A percentile compares a stretch with the other conserved stretches of the same genome.
phyloP scores from a whole-genome alignment of 1,140 invertebrate genomes.

The Dreissena rostriformis region DNA sequence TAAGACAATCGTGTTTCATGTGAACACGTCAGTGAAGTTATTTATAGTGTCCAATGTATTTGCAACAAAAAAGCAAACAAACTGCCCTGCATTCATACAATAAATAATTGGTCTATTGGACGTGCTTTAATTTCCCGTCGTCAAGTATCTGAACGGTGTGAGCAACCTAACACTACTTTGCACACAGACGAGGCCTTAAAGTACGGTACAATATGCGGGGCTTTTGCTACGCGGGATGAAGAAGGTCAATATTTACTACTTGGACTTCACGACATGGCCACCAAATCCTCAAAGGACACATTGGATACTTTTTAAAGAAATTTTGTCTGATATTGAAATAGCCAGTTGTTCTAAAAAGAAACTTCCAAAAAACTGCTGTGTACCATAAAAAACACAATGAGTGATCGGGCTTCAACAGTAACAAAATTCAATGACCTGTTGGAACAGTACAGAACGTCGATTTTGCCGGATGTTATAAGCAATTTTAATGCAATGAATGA shows the following conservation, averaged over 20 bases:
- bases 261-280: slow-evolving; percentile 17
- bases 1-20: neutral
- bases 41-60: neutral
- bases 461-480: slow-evolving; percentile 10
- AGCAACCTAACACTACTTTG: slow-evolving; percentile 3
- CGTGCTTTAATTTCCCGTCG: neutral
- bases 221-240: slow-evolving; percentile 8
- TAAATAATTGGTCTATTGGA: neutral
- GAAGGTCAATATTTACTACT: slow-evolving; percentile 5
- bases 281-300: slow-evolving; percentile 18
- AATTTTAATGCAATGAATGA: slow-evolving; percentile 13
- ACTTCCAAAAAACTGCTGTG: slow-evolving; percentile 1
- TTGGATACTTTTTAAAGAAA: slow-evolving; percentile 31
- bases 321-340: slow-evolving; percentile 9
- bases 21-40: neutral
- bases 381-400: slow-evolving; percentile 45
- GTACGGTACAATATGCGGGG: slow-evolving; percentile 1
- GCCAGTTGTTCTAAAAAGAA: no score
- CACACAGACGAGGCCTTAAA: slow-evolving; percentile 30
- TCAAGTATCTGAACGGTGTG: neutral
- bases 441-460: slow-evolving; percentile 40
- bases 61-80: neutral
- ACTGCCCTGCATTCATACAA: neutral
- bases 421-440: slow-evolving; percentile 42
- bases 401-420: slow-evolving; percentile 52